Percentiles rank a stretch among this genome's conserved stretches.
These are phyloP conservation scores for Cryptophagus acutangulus DNA, from an alignment of 2,888 invertebrate genomes.

Conservation along the genomic window DNA sequence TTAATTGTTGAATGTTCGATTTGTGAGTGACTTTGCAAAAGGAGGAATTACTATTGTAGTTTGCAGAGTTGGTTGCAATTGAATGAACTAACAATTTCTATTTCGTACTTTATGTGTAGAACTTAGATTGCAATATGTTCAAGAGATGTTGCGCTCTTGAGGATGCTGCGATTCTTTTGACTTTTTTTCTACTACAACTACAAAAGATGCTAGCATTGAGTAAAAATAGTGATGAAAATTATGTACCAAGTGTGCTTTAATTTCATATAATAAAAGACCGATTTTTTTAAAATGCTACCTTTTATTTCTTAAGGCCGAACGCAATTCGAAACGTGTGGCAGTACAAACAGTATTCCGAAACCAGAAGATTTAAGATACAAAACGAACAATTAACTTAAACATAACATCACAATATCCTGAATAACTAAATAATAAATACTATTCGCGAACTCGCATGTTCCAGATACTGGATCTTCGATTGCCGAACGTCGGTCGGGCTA, in stretches of 20 bases:
- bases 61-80: too few species aligned
- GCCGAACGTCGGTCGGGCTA: constrained; percentile 87
- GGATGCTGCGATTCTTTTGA: constrained; percentile 27
- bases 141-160: not conserved
- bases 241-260: constrained; percentile 51
- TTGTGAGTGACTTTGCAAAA: too few species aligned
- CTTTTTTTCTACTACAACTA: constrained; percentile 37
- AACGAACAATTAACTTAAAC: too few species aligned
- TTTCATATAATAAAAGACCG: constrained; percentile 49
- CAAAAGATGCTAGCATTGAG: constrained; percentile 18
- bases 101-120: not conserved
- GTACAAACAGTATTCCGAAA: too few species aligned
- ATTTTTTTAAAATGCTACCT: constrained; percentile 42
- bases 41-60: too few species aligned
- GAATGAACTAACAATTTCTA: too few species aligned
- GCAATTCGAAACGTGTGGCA: too few species aligned
- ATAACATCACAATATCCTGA: too few species aligned
- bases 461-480: constrained; percentile 83
- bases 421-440: too few species aligned
- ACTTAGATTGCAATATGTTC: too few species aligned
- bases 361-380: too few species aligned
- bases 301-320: not conserved
- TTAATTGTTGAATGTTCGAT: too few species aligned
- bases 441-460: constrained; percentile 80
- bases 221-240: constrained; percentile 40